Evolutionary conservation across 2,888 invertebrate species (phyloP), one percentile per base, ranked within the genome.

Genomic region (Hypolimnas misippus): DNA sequence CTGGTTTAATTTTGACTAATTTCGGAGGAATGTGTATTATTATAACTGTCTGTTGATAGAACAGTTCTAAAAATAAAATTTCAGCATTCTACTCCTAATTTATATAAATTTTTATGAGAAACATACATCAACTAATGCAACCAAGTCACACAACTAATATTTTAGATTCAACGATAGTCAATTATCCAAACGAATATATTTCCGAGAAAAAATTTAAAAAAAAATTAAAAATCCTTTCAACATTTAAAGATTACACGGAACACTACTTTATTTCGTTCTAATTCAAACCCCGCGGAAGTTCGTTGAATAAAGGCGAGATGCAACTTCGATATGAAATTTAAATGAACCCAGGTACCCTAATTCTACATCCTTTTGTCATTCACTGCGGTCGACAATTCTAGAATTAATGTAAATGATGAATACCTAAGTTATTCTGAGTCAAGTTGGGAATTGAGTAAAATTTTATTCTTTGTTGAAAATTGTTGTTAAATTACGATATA

Each of bases 241-340:
- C 8, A 33, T 8, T 8, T 5, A 1, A 21, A 7, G n/a, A 49
- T 29, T 49, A 14, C 7, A 29, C 25, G 29, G 14, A 29, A 29
- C 29, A 14, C 19, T n/a, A 14, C 12, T 42, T 55, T 58, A 61
- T 54, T 49, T 51, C 19, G 49, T 33, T 58, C 57, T 51, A 62
- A 58, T 50, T 57, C 35, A 49, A 49, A 54, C 38, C 29, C 33
- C 33, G 16, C 31, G 21, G 14, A 58, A 55, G 51, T 63, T 54
- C 7, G 50, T 21, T 16, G 51, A 49, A 62, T 62, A 56, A 56
- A 62, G 25, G 35, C 55, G 52, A 57, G 57, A 66, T 62, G 65
- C 60, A 68, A 63, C 58, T 65, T 46, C 31, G 60, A 63, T 63
- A 65, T 69, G 62, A 65, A 69, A 69, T 66, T 65, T 63, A 66